Conservation (phyloP, 2,113 vertebrate genomes). For the Egretta garzetta region DNA sequence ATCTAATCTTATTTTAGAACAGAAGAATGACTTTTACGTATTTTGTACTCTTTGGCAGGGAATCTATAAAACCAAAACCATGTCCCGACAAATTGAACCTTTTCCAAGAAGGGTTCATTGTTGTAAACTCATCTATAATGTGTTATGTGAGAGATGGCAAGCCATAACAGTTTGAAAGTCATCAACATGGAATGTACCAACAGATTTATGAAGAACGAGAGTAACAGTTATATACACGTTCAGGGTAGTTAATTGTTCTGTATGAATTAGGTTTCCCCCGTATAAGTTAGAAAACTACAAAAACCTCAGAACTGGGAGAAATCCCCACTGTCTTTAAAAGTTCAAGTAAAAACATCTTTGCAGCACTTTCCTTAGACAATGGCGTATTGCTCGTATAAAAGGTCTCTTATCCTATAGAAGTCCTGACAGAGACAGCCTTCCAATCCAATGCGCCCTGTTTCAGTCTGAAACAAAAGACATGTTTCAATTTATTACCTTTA, state of each 20-base stretch:
- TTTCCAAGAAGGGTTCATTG: neutral
- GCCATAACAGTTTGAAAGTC: neutral
- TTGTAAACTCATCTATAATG: neutral
- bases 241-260: slow-evolving; percentile 16
- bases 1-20: neutral
- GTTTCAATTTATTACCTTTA: neutral
- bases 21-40: neutral
- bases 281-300: slow-evolving; percentile 73
- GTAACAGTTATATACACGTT: slow-evolving; percentile 48
- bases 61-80: slow-evolving; percentile 30
- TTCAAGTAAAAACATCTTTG: slow-evolving; percentile 57
- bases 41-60: slow-evolving; percentile 23
- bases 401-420: slow-evolving; percentile 97
- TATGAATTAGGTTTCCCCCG: slow-evolving; percentile 19
- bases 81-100: neutral
- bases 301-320: slow-evolving; percentile 40
- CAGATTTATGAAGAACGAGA: neutral
- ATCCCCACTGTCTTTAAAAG: slow-evolving; percentile 44
- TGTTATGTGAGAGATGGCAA: neutral
- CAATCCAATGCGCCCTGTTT: slow-evolving; percentile 95
- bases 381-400: slow-evolving; percentile 97
- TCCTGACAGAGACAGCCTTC: slow-evolving; percentile 98
- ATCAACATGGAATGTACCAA: slow-evolving; percentile 42
- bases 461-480: slow-evolving; percentile 84
- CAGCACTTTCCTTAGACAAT: slow-evolving; percentile 83